Conservation (phyloP, 37 sponge, comb jelly and placozoan genomes). For the Axinella damicornis region DNA sequence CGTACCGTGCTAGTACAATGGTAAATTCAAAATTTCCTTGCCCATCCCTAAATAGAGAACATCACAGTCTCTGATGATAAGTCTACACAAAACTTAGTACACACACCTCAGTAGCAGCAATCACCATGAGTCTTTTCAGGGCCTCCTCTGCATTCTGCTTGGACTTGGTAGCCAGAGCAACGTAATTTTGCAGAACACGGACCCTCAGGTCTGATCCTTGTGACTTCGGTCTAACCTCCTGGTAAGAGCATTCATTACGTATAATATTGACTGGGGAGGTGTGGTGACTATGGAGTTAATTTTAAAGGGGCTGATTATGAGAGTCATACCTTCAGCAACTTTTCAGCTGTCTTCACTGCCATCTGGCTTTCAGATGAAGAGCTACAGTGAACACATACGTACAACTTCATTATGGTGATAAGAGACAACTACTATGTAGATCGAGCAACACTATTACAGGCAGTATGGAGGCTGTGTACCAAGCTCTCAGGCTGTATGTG, state of each 20-base stretch:
- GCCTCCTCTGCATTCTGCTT: constrained; percentile 86
- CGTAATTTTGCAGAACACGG: constrained; percentile 62
- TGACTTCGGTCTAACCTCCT: constrained; percentile 75
- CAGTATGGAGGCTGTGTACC: too few species aligned
- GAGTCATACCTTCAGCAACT: constrained; percentile 84
- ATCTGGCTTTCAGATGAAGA: constrained; percentile 18
- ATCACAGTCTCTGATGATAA: background rate
- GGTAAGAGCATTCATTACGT: background rate
- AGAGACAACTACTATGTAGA: too few species aligned
- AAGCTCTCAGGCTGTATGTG: too few species aligned
- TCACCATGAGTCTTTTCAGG: constrained; percentile 70
- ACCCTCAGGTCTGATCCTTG: constrained; percentile 37
- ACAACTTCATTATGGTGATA: too few species aligned
- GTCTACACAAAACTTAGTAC: too few species aligned
- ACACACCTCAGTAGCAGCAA: constrained; percentile 66
- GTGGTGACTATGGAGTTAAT: background rate
- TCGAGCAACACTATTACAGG: too few species aligned
- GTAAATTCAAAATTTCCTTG: too few species aligned
- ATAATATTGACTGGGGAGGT: too few species aligned
- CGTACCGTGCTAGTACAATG: too few species aligned
- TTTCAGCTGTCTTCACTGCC: constrained; percentile 86
- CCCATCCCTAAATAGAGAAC: too few species aligned
- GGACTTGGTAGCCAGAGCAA: constrained; percentile 63
- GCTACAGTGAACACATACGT: background rate
- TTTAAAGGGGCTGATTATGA: too few species aligned